Percentiles rank a stretch among this genome's conserved stretches.
phyloP scores from a whole-genome alignment of 1,140 invertebrate genomes.

The Platorchestia sp. region DNA sequence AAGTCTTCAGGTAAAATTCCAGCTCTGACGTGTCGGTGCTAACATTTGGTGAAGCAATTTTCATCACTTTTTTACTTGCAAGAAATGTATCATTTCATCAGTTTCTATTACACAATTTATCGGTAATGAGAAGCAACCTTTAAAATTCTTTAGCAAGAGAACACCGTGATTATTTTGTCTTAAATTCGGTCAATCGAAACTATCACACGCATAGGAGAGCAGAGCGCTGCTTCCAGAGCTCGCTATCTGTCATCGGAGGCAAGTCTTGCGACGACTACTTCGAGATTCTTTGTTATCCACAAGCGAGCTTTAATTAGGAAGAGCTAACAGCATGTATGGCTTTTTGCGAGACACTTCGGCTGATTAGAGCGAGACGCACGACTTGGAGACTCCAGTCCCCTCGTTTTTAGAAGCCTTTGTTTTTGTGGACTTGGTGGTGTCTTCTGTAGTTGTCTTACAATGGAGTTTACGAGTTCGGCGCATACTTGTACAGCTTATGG shows the following conservation, averaged over 20 bases:
- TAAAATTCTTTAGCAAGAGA: not conserved
- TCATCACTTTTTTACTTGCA: no score
- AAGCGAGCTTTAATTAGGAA: slow-evolving; percentile 36
- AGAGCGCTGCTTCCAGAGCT: not conserved
- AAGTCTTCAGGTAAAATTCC: no score
- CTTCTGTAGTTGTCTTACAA: not conserved
- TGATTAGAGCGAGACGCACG: slow-evolving; percentile 10
- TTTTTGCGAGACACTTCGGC: slow-evolving; percentile 18
- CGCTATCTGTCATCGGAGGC: not conserved
- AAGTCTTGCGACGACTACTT: not conserved
- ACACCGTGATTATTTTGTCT: not conserved
- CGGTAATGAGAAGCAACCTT: no score
- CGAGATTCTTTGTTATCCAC: slow-evolving; percentile 7
- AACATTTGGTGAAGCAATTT: no score
- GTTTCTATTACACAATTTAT: no score
- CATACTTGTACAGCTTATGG: not conserved
- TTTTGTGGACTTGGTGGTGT: not conserved
- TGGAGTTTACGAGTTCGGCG: not conserved
- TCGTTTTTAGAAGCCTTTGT: slow-evolving; percentile 1
- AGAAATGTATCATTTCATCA: no score
- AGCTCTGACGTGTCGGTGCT: no score
- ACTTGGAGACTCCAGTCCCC: not conserved
- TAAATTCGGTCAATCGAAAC: not conserved
- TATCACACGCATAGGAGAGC: not conserved
- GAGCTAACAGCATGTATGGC: slow-evolving; percentile 15